Base-by-base conservation (phyloP, 2,888 invertebrate genomes). In the Crocallis elinguaria region DNA sequence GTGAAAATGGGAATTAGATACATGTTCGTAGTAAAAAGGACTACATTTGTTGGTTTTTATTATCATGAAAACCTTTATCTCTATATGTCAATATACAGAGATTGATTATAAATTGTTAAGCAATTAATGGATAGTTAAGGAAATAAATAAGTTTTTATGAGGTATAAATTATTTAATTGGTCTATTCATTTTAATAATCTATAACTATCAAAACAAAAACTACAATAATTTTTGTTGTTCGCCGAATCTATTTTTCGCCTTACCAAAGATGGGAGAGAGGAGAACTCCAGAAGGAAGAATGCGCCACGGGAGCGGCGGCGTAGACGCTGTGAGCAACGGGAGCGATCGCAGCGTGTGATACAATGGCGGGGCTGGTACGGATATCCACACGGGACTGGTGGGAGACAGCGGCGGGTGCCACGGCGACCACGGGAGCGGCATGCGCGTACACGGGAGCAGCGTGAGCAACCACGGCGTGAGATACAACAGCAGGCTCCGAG, bases 111-210 rank as follows among this genome's bases (percentile, higher is more conserved):
- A n/a, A n/a, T n/a, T 6, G 19, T 19, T 29, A 12, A 12, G 27
- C 1, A 19, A 6, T 4, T 27, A 11, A 29, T 11, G 12, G 11
- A 9, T 7, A n/a, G 25, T 25, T 29, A 3, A 29, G 2, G 3
- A 29, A 12, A 12, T 1, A 30, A 35, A 42, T 11, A 37, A 25
- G 27, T 7, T 29, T 19, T 25, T 38, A 6, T 53, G 43, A 48
- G 48, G 42, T 68, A 67, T 75, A 74, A 73, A 72, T 77, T 73
- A 70, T 66, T 64, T 71, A 71, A 72, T 73, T 72, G 82, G 84
- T 86, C 85, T 86, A 84, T 84, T 86, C 82, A 80, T 83, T 82
- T 84, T 64, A 78, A 80, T 75, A 72, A 67, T 64, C 43, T 41
- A 62, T 45, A 53, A 59, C 54, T 69, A 77, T 74, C 72, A 82